phyloP scores from a whole-genome alignment of 2,797 vertebrate species.

The Sebastes iracundus region DNA sequence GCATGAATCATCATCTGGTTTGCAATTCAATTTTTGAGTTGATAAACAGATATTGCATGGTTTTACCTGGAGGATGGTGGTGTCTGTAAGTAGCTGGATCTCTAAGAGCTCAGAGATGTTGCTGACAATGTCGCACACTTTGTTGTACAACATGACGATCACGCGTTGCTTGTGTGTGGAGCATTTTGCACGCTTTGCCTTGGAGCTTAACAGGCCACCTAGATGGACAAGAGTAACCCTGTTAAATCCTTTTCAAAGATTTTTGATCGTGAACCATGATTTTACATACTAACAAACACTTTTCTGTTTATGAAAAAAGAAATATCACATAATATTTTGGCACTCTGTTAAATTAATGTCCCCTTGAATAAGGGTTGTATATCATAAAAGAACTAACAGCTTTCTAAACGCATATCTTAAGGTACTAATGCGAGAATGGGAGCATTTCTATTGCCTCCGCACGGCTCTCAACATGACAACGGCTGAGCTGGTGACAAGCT shows the following conservation, averaged over 20 bases:
- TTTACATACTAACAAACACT: not conserved
- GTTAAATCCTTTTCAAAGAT: not conserved
- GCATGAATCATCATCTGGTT: not conserved
- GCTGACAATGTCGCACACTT: constrained; percentile 97
- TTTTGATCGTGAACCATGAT: not conserved
- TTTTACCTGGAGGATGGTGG: constrained; percentile 95
- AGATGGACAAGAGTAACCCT: not conserved
- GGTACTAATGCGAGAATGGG: too few relatives aligned
- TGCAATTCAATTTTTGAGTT: not conserved
- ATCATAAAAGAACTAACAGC: too few relatives aligned
- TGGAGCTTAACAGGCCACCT: constrained; percentile 95
- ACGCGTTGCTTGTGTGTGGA: constrained; percentile 97
- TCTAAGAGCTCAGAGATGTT: constrained; percentile 95
- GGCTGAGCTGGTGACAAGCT: too few relatives aligned
- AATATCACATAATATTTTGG: not conserved
- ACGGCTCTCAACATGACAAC: too few relatives aligned
- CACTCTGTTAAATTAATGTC: not conserved
- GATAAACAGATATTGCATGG: not conserved
- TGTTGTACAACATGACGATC: constrained; percentile 98
- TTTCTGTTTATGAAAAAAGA: not conserved
- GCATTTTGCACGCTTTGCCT: constrained; percentile 96
- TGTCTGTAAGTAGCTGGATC: constrained; percentile 97
- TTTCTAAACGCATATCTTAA: too few relatives aligned
- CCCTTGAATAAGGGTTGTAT: not conserved
- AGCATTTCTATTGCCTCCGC: too few relatives aligned